A percentile compares a stretch with the other conserved stretches of the same genome.
Evolutionary conservation across 2,113 vertebrate species (phyloP).

Genomic region (Gobio gobio): DNA sequence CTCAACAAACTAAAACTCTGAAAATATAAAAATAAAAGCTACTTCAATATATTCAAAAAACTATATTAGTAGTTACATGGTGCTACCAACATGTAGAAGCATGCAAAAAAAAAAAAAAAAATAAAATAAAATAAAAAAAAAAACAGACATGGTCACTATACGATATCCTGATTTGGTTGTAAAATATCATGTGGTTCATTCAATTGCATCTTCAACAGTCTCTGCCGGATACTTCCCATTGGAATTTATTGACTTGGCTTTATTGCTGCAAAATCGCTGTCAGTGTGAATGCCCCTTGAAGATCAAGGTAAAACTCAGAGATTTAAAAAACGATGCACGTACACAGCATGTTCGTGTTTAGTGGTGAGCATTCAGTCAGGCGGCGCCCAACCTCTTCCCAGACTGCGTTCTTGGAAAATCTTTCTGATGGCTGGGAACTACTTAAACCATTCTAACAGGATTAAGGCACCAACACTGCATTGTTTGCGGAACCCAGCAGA

Average conservation of each 20-base stretch:
- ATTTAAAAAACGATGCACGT: background rate
- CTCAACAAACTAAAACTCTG: no score
- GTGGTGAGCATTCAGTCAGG: background rate
- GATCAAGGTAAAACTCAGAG: background rate
- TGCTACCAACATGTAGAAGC: background rate
- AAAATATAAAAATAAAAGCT: background rate
- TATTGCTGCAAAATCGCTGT: background rate
- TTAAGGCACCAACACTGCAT: slow-evolving; percentile 20
- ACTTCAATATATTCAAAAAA: background rate
- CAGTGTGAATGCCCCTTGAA: background rate
- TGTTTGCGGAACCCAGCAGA: slow-evolving; percentile 4
- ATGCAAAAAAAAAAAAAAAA: background rate
- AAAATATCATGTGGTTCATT: background rate
- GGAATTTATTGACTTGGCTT: background rate
- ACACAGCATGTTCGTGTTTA: background rate
- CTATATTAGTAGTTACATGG: background rate
- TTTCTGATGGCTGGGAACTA: slow-evolving; percentile 29
- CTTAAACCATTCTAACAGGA: slow-evolving; percentile 15
- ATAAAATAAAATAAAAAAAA: no score
- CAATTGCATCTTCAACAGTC: background rate
- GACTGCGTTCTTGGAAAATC: slow-evolving; percentile 4
- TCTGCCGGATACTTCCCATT: background rate
- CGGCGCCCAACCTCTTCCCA: slow-evolving; percentile 8
- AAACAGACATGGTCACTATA: background rate
- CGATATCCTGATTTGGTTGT: background rate